These are phyloP conservation scores for Anodontia alba DNA, from an alignment of 2,888 invertebrate species.

Conservation along the genomic window DNA sequence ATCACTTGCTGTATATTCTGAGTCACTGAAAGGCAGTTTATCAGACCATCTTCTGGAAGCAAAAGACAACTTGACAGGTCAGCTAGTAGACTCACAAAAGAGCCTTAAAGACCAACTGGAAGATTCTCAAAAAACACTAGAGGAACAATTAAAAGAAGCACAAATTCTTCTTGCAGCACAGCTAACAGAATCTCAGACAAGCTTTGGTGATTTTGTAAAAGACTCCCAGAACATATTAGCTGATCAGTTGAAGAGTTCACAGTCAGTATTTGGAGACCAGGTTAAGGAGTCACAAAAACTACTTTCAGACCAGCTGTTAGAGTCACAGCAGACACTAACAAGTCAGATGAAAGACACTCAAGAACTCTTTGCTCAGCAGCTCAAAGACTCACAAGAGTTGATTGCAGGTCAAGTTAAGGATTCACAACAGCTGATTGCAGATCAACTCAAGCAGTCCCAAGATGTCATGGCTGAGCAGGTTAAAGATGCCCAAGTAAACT, in stretches of 20 bases:
- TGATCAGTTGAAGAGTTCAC: slow-evolving; percentile 55
- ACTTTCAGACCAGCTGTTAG: slow-evolving; percentile 50
- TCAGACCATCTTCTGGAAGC: slow-evolving; percentile 41
- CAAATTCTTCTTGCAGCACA: slow-evolving; percentile 45
- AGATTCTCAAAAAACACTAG: slow-evolving; percentile 41
- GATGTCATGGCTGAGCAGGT: slow-evolving; percentile 56
- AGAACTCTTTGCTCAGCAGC: slow-evolving; percentile 44
- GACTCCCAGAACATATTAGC: slow-evolving; percentile 51
- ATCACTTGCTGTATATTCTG: slow-evolving; percentile 40
- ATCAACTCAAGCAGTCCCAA: slow-evolving; percentile 56
- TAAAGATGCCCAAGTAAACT: slow-evolving; percentile 37
- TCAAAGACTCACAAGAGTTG: slow-evolving; percentile 54
- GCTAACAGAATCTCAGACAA: slow-evolving; percentile 53
- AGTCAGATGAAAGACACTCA: slow-evolving; percentile 58
- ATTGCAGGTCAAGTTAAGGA: slow-evolving; percentile 56
- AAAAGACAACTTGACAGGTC: slow-evolving; percentile 29
- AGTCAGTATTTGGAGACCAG: slow-evolving; percentile 54
- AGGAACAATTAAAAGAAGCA: slow-evolving; percentile 47
- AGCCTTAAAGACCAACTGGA: slow-evolving; percentile 43
- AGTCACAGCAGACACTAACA: slow-evolving; percentile 54
- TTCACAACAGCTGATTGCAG: slow-evolving; percentile 57
- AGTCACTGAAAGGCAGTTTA: slow-evolving; percentile 44
- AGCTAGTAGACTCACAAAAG: slow-evolving; percentile 50
- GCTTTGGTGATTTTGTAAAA: slow-evolving; percentile 58
- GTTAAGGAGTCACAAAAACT: slow-evolving; percentile 59